phyloP scores from a whole-genome alignment of 1,140 invertebrate genomes.

The Caenorhabditis latens region DNA sequence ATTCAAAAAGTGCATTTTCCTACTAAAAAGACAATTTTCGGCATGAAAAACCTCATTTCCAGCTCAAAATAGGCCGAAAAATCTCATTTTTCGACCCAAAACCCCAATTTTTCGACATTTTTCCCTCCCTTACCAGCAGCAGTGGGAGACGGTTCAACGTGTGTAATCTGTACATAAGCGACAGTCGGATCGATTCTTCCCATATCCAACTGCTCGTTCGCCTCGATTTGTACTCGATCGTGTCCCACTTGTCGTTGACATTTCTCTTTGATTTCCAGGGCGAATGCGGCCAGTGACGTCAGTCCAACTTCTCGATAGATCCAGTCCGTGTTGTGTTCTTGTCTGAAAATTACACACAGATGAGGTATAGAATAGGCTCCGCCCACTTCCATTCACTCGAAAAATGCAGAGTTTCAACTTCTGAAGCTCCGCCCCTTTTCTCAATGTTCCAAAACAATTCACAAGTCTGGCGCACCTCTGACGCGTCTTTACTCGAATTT shows the following conservation, averaged over 20 bases:
- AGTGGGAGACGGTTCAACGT: constrained; percentile 59
- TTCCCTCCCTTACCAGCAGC: background rate
- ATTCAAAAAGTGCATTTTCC: no score
- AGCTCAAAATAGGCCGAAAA: no score
- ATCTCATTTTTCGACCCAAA: background rate
- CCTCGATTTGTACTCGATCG: constrained; percentile 70
- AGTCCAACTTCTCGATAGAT: constrained; percentile 96
- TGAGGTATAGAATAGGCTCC: no score
- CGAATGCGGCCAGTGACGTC: constrained; percentile 88
- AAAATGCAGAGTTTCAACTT: no score
- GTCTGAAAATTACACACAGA: constrained; percentile 84
- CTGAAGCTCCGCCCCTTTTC: no score
- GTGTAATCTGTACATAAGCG: constrained; percentile 65
- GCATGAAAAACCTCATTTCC: no score
- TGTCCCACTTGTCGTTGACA: constrained; percentile 66
- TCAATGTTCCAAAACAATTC: no score
- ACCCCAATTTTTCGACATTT: background rate
- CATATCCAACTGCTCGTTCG: constrained; percentile 64
- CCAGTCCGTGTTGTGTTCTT: constrained; percentile 90
- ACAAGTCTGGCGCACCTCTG: no score
- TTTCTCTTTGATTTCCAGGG: constrained; percentile 46
- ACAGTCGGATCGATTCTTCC: constrained; percentile 84
- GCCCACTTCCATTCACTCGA: no score
- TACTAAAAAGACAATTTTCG: no score
- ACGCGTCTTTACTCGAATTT: no score